Percentiles rank a stretch among this genome's conserved stretches.
Evolutionary conservation across 1,140 invertebrate species (phyloP).

Genomic region (Drosophila baimaii): DNA sequence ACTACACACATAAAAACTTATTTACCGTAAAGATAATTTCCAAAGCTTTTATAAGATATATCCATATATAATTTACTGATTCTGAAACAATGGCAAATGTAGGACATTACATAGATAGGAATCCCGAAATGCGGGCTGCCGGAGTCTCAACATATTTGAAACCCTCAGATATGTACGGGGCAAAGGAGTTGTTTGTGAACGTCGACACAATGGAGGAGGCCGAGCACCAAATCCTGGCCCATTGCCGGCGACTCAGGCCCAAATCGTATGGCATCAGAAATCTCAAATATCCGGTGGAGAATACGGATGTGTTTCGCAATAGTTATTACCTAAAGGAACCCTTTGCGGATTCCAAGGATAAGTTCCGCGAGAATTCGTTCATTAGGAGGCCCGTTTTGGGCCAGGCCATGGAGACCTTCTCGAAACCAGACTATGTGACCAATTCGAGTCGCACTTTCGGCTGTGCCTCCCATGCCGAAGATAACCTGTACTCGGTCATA

Average conservation of each 20-base stretch:
- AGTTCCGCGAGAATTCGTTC: constrained; percentile 30
- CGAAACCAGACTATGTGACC: constrained; percentile 62
- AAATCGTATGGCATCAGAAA: constrained; percentile 9
- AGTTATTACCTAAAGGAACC: background rate
- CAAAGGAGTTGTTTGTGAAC: background rate
- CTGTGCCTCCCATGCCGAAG: background rate
- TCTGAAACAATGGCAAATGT: constrained; percentile 29
- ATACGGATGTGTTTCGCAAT: background rate
- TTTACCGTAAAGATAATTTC: background rate
- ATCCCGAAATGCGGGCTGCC: constrained; percentile 18
- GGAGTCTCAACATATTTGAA: background rate
- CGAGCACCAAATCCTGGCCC: constrained; percentile 5
- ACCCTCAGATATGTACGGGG: background rate
- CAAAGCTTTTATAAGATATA: too few relatives aligned
- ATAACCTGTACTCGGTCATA: constrained; percentile 49
- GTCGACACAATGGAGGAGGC: constrained; percentile 4
- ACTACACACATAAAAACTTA: background rate
- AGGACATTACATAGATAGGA: constrained; percentile 22
- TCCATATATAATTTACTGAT: too few relatives aligned
- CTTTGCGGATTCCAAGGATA: background rate
- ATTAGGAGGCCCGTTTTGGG: constrained; percentile 54
- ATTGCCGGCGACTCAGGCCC: background rate
- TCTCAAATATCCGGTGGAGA: background rate
- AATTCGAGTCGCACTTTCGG: constrained; percentile 68
- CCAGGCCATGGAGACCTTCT: constrained; percentile 45